Percentiles rank a stretch among this genome's conserved stretches.
Conservation (phyloP, 2,113 vertebrate genomes). For the Riparia riparia region DNA sequence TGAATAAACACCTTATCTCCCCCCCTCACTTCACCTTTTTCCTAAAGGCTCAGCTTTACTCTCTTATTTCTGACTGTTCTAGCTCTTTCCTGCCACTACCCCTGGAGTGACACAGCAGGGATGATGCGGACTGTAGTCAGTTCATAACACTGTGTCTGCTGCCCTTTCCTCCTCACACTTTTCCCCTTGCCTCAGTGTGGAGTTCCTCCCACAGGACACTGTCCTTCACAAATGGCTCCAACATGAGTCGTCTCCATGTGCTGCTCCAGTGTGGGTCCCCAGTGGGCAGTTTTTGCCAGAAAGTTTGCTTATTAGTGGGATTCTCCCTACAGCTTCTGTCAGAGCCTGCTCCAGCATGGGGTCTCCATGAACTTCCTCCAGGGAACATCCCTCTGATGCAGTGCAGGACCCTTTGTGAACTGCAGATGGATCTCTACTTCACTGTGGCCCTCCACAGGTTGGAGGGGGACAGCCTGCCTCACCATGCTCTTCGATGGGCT, state of each 20-base stretch:
- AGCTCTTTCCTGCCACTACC: not conserved
- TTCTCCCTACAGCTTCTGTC: not conserved
- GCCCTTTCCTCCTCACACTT: not conserved
- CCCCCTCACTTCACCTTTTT: not conserved
- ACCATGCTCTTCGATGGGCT: not conserved
- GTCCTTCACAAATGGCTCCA: not conserved
- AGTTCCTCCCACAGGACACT: not conserved
- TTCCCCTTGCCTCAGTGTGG: not conserved
- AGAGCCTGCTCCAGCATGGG: not conserved
- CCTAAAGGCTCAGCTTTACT: not conserved
- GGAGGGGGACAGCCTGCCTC: not conserved
- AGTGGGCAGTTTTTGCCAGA: not conserved
- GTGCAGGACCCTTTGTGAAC: not conserved
- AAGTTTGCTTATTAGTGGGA: not conserved
- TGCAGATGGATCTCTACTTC: not conserved
- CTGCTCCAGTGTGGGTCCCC: not conserved
- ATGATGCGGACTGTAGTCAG: not conserved
- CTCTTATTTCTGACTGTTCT: not conserved
- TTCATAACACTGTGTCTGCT: not conserved
- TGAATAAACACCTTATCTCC: not conserved
- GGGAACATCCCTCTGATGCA: not conserved
- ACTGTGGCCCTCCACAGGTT: fast-evolving
- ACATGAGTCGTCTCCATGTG: not conserved
- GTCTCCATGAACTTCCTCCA: not conserved
- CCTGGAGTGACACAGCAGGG: fast-evolving